Conservation (phyloP, 2,797 vertebrate species). For the Gila robusta region DNA sequence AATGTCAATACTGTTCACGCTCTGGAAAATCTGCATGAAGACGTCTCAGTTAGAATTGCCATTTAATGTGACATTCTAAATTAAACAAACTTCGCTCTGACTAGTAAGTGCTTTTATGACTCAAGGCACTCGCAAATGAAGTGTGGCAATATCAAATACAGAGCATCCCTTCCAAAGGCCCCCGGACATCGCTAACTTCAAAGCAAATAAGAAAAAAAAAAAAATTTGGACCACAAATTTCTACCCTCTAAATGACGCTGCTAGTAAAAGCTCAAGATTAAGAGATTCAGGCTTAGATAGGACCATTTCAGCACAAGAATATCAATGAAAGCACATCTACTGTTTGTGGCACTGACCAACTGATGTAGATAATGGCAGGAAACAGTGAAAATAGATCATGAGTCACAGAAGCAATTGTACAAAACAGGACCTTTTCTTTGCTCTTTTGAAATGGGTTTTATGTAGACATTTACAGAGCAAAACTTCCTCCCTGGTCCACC, state of each 20-base stretch:
- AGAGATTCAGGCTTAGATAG: slow-evolving; percentile 14
- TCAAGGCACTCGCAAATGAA: slow-evolving; percentile 29
- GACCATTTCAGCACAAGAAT: neutral
- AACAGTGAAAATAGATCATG: slow-evolving; percentile 23
- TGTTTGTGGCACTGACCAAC: neutral
- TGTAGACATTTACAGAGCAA: neutral
- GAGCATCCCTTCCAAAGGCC: neutral
- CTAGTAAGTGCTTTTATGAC: slow-evolving; percentile 24
- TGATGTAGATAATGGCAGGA: slow-evolving; percentile 30
- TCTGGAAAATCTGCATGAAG: slow-evolving; percentile 35
- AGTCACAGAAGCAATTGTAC: slow-evolving; percentile 26
- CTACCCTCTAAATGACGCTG: slow-evolving; percentile 24
- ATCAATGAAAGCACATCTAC: slow-evolving; percentile 5
- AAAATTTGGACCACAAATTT: neutral
- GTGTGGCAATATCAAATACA: slow-evolving; percentile 31
- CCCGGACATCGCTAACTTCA: slow-evolving; percentile 1
- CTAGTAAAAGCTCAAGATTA: slow-evolving; percentile 44
- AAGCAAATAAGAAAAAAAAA: slow-evolving; percentile 35
- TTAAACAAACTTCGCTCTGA: slow-evolving; percentile 47
- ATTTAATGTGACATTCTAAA: slow-evolving; percentile 52
- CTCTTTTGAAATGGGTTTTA: neutral
- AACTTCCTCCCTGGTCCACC: neutral
- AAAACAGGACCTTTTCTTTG: neutral
- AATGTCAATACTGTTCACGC: slow-evolving; percentile 35
- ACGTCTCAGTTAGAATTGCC: slow-evolving; percentile 10